Conservation (phyloP, 2,113 vertebrate species). For the Mormyrus lacerda region DNA sequence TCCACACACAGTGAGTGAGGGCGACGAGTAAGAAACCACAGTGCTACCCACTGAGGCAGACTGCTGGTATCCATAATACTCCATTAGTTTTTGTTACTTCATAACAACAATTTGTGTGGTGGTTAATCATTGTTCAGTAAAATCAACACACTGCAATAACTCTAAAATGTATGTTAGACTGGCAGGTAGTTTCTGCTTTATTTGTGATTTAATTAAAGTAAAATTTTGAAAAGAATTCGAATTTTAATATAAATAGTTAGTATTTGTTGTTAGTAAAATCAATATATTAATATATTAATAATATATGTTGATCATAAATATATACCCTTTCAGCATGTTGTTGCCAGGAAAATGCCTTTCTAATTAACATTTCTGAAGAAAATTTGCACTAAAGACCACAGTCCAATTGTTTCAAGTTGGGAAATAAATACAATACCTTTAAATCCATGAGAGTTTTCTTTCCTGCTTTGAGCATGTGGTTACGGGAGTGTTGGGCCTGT, state of each 20-base stretch:
- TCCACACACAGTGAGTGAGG: neutral
- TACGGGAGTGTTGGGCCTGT: neutral
- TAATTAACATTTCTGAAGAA: neutral
- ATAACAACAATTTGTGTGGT: neutral
- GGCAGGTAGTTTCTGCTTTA: neutral
- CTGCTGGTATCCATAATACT: neutral
- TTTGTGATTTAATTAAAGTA: neutral
- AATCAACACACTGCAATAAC: neutral
- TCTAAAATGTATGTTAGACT: neutral
- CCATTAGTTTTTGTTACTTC: neutral
- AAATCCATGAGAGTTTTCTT: neutral
- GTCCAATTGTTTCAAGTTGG: neutral
- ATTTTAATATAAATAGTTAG: neutral
- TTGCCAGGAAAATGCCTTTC: neutral
- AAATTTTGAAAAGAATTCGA: neutral
- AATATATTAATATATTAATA: neutral
- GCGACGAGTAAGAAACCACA: neutral
- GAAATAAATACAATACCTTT: neutral
- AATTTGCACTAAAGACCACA: neutral
- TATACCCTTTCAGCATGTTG: neutral
- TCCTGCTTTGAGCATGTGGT: neutral
- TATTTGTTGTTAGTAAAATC: neutral
- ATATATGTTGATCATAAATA: neutral
- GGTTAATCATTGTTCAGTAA: neutral
- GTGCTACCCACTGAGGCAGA: neutral